A percentile compares a stretch with the other conserved stretches of the same genome.
These are phyloP conservation scores for Pachydiplax longipennis DNA, from an alignment of 2,888 invertebrate species.

Conservation along the genomic window DNA sequence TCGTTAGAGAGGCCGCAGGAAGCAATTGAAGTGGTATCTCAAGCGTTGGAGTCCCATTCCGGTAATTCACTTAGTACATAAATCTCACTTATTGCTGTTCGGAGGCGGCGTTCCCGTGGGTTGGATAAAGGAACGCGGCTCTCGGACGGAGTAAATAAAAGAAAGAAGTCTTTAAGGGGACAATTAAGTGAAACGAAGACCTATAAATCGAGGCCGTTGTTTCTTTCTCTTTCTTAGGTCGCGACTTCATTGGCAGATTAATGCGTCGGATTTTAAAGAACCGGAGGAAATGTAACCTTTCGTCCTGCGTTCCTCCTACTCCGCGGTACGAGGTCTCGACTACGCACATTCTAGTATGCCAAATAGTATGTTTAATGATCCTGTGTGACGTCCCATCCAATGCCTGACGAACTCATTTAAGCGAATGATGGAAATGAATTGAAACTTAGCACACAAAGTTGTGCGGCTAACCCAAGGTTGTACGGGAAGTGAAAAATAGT, in stretches of 20 bases:
- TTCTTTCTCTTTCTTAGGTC: neutral
- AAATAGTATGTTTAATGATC: no score
- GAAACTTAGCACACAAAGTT: no score
- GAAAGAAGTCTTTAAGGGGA: neutral
- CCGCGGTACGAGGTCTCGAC: no score
- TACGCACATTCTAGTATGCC: no score
- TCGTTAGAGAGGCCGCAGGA: neutral
- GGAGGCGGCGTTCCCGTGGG: neutral
- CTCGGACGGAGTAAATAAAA: neutral
- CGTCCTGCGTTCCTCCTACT: no score
- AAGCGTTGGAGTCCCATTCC: neutral
- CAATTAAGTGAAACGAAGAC: neutral
- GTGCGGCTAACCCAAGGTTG: no score
- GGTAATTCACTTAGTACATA: slow-evolving; percentile 19
- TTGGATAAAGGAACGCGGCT: neutral
- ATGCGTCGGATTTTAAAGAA: no score
- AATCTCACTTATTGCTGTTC: neutral
- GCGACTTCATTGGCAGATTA: neutral
- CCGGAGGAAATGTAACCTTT: no score
- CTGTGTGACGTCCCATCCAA: no score
- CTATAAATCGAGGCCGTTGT: neutral
- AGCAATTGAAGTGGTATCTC: neutral
- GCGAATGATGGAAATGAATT: no score
- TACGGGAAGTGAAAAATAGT: no score
- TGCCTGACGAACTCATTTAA: no score